Base-by-base conservation (phyloP, 2,113 vertebrate genomes). In the Pimephales promelas region DNA sequence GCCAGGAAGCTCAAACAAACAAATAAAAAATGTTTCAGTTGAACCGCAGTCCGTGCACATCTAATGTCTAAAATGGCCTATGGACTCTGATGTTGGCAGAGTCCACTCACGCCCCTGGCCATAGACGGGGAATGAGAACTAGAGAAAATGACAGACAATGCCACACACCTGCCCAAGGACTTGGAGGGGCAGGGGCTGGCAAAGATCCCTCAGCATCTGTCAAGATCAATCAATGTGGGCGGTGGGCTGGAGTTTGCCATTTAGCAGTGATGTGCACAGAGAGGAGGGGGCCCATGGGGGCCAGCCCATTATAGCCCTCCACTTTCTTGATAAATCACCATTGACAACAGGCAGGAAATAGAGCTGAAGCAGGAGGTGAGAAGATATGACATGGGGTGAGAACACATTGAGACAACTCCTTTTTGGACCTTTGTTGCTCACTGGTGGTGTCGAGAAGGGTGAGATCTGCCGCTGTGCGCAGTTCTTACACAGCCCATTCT, bases 291-390 rank as follows among this genome's bases (percentile, higher is more conserved):
- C 90, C 92, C 90, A 88, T 79, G 61, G 90, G 92, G 88, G 87
- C 87, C 73, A 54, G 85, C 90, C 90, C 91, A 90, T 94, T 93
- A 93, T 92, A 93, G 90, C 87, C 86, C 77, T 91, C 88, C 89
- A 91, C 90, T 93, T 92, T 89, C 90, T 89, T 93, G 92, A 93
- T 89, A 91, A 91, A 94, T 95, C 91, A 93, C 91, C 90, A 92
- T 90, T 92, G 92, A 94, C 92, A 83, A 93, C 87, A 74, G 76
- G 40, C 72, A 56, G 47, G n/a, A 72, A 72, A 78, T 64, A 18
- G 66, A 49, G 72, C 89, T 82, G 86, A 83, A 88, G 43, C 2
- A 9, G 70, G 20, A 36, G 5, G 10, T 45, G 47, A 47, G 74
- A 10, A 64, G 20, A 34, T 36, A 70, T 59, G 75, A 22, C 14